Percentiles rank a stretch among this genome's conserved stretches.
These are phyloP conservation scores for Penaeus japonicus DNA, from an alignment of 1,140 invertebrate genomes.

Conservation along the genomic window DNA sequence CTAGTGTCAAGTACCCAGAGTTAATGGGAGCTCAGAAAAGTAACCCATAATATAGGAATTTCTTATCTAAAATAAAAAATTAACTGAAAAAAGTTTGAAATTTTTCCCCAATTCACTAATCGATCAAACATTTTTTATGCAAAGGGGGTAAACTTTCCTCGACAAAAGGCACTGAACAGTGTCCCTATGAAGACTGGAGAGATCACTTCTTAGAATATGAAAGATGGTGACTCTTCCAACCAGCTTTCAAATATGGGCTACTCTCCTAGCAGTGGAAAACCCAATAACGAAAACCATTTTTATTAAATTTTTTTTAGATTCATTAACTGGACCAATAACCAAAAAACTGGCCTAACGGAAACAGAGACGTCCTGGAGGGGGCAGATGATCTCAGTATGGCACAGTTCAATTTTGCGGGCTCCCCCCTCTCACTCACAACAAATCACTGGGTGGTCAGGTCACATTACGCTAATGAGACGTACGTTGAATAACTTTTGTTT, in stretches of 20 bases:
- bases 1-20: constrained; percentile 15
- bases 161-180: constrained; percentile 48
- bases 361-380: constrained; percentile 1
- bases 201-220: constrained; percentile 26
- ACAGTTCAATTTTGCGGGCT: neutral
- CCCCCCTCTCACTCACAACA: neutral
- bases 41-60: constrained; percentile 18
- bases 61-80: constrained; percentile 24
- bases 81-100: constrained; percentile 19
- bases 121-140: too few species aligned
- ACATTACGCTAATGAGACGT: neutral
- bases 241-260: constrained; percentile 22
- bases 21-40: constrained; percentile 10
- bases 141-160: neutral
- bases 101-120: neutral
- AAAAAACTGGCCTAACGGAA: constrained; percentile 11
- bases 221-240: neutral
- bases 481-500: too few species aligned
- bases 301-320: neutral
- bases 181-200: constrained; percentile 34
- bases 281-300: neutral
- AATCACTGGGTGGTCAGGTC: neutral
- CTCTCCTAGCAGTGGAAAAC: constrained; percentile 19
- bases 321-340: neutral
- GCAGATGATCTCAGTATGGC: constrained; percentile 15